Base-by-base conservation (phyloP, 2,797 vertebrate species). In the Gymnocypris eckloni region DNA sequence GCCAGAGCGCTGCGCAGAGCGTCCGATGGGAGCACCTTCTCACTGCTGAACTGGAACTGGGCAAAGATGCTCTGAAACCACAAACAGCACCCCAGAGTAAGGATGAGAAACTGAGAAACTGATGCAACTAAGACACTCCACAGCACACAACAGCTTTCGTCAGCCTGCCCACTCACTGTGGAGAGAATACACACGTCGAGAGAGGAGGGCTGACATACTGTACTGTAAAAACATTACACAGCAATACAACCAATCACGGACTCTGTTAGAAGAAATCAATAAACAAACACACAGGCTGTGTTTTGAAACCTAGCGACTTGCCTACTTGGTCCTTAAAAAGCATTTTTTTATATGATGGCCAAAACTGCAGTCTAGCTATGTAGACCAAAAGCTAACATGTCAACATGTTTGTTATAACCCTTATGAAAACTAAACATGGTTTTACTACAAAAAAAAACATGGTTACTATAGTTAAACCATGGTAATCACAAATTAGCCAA, bases 41-140 rank as follows among this genome's bases (percentile, higher is more conserved):
- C 98, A 91, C 95, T 99, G 94, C 98, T 99, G 91, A 96, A 99
- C 81, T 99, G 98, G 93, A 99, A 99, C 94, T 99, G 98, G 90
- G 97, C 97, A 90, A 99, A 99, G 94, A 99, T 99, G 92, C 97
- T 96, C 98, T 99, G 91, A 86, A 81, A 87, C 13, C 77, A 69
- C n/a, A 87, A 86, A 87, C 75, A 79, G 80, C 22, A 6, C 4
- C 7, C 41, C 22, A 67, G 56, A 41, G 39, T 77, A 66, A 67
- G 33, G 39, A 48, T 16, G 28, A 66, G 50, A 71, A 41, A 64
- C 54, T 16, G 28, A 66, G 50, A 71, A 41, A 64, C 54, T 33
- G 52, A 83, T 43, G 54, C 81, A 86, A 87, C 85, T 73, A 71
- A 89, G 71, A 89, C 79, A 76, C n/a, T 37, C 64, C 20, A 77